Evolutionary conservation across 2,797 vertebrate genomes (phyloP).

Genomic region (Periparus ater): DNA sequence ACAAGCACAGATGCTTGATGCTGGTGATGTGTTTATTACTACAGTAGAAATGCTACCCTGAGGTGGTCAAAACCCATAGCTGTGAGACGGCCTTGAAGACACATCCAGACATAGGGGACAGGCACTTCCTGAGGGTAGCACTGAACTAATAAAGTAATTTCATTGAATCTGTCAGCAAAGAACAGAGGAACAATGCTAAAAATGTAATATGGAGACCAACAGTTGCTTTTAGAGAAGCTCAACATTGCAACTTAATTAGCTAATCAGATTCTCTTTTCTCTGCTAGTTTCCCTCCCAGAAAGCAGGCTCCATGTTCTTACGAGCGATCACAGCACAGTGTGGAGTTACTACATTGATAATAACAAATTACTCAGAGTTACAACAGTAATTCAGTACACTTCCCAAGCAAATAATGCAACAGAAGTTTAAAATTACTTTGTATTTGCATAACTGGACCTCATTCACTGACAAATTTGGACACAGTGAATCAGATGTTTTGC

Average conservation of each 20-base stretch:
- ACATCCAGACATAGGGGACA: not conserved
- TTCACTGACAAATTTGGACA: not conserved
- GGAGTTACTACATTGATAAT: not conserved
- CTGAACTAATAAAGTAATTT: not conserved
- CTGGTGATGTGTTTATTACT: not conserved
- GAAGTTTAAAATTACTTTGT: not conserved
- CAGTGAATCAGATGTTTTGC: not conserved
- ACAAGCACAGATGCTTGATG: not conserved
- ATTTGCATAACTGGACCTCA: slow-evolving; percentile 23
- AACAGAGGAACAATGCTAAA: not conserved
- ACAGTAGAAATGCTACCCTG: not conserved
- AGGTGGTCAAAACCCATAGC: not conserved
- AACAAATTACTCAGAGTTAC: not conserved
- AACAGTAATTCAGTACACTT: not conserved
- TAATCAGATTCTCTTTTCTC: not conserved
- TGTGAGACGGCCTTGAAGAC: not conserved
- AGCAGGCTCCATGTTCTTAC: not conserved
- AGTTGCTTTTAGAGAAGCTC: not conserved
- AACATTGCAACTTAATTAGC: not conserved
- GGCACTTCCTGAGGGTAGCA: not conserved
- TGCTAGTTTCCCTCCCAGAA: not conserved
- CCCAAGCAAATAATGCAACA: not conserved
- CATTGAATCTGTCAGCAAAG: not conserved
- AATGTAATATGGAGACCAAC: not conserved
- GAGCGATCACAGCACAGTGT: not conserved